These are phyloP conservation scores for Bujurquina vittata DNA, from an alignment of 2,113 vertebrate species.

Conservation along the genomic window DNA sequence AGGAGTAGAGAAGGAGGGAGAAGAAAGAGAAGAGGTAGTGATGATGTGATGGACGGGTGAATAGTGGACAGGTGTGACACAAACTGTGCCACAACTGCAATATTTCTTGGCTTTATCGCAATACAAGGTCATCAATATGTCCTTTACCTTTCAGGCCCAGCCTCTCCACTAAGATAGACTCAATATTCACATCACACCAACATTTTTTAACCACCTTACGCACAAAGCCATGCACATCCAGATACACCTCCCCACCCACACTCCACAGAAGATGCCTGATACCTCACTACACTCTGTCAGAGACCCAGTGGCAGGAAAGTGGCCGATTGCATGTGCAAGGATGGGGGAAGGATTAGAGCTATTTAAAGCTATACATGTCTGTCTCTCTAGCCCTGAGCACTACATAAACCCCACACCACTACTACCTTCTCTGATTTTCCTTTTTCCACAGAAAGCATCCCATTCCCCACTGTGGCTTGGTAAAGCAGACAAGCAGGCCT, in stretches of 20 bases:
- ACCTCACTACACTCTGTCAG: constrained; percentile 47
- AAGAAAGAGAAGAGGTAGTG: constrained; percentile 34
- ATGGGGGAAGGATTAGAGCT: constrained; percentile 73
- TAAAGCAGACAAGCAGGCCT: constrained; percentile 55
- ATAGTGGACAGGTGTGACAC: constrained; percentile 45
- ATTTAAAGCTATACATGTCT: constrained; percentile 75
- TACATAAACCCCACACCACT: constrained; percentile 43
- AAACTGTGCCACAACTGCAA: not conserved
- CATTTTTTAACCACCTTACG: constrained; percentile 9
- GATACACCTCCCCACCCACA: constrained; percentile 25
- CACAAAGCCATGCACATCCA: constrained; percentile 15
- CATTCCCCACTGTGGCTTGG: constrained; percentile 36
- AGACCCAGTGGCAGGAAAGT: constrained; percentile 66
- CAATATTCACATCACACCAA: constrained; percentile 45
- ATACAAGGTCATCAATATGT: constrained; percentile 48
- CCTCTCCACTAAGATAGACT: not conserved
- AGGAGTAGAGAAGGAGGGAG: constrained; percentile 33
- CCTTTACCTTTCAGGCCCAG: constrained; percentile 46
- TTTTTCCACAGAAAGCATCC: constrained; percentile 55
- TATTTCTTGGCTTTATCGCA: constrained; percentile 14
- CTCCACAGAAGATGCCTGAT: constrained; percentile 40
- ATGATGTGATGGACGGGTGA: constrained; percentile 57
- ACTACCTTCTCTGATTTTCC: not conserved
- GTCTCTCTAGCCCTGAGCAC: constrained; percentile 61
- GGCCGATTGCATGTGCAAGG: constrained; percentile 59